Evolutionary conservation across 1,140 invertebrate species (phyloP).

Genomic region (Sarcophaga peregrina): DNA sequence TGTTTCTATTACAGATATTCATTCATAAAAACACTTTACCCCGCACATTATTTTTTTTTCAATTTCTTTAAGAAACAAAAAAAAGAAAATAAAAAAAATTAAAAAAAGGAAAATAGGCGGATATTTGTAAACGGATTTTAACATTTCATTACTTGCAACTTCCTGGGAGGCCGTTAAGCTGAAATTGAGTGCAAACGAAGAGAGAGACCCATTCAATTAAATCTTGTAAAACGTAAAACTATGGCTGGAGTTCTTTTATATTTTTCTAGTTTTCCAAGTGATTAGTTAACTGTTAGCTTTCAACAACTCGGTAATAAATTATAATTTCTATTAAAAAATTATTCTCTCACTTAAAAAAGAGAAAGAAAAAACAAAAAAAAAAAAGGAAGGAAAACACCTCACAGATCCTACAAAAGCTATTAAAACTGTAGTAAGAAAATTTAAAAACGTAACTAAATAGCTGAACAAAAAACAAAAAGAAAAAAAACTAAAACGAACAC

Average conservation of each 20-base stretch:
- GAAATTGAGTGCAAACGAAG: neutral
- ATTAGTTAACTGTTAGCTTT: slow-evolving; percentile 37
- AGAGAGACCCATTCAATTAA: neutral
- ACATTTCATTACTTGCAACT: neutral
- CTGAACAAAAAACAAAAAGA: neutral
- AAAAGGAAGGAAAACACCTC: neutral
- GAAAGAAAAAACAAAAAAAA: neutral
- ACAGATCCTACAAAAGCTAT: neutral
- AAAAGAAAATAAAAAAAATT: too few relatives aligned
- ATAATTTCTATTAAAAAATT: slow-evolving; percentile 17
- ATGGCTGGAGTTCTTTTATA: neutral
- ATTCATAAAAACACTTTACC: too few relatives aligned
- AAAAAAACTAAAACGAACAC: neutral
- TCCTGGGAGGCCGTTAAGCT: neutral
- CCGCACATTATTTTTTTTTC: too few relatives aligned
- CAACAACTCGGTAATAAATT: slow-evolving; percentile 29
- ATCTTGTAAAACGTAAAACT: slow-evolving; percentile 9
- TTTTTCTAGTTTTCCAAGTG: neutral
- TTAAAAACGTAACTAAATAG: neutral
- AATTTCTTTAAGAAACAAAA: too few relatives aligned
- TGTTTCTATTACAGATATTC: too few relatives aligned
- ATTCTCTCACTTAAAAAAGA: too few relatives aligned
- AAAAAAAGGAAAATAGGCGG: too few relatives aligned
- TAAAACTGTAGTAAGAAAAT: too few relatives aligned
- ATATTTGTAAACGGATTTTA: too few relatives aligned